Base-by-base conservation (phyloP, 2,113 vertebrate genomes). In the Leucopsar rothschildi region DNA sequence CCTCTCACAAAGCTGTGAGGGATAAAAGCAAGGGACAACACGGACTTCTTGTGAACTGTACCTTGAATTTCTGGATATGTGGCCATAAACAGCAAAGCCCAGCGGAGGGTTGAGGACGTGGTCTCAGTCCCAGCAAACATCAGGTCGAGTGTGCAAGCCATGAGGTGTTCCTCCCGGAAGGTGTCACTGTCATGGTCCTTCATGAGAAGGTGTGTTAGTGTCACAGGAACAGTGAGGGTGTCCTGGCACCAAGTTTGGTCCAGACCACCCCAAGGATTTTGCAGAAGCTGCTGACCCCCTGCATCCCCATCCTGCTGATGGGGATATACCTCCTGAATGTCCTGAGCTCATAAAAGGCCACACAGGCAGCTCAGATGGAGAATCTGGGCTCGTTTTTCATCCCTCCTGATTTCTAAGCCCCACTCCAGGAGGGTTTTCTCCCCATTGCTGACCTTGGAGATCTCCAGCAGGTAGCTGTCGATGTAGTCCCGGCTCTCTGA, bases 41-140 rank as follows among this genome's bases (percentile, higher is more conserved):
- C 4, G 0, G 3, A 21, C 2, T 2, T 13, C 11, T 25, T 35
- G 11, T 23, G 24, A 8, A 3, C 0, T 57, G 78, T 57, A 98
- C 98, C 97, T 98, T 99, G 98, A 57, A 98, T 96, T 65, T 98
- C 97, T 8, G 98, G 98, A 55, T 98, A 6, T 3, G 77, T 11
- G 33, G 97, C 98, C 98, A 99, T 98, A n/a, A 95, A 99, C 0
- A 99, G 95, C 49, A 99, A 79, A 29, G 92, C 98, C 98, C 98
- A 99, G 66, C 95, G 93, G 37, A 99, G 49, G 4, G 98, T 99
- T 0, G 98, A 97, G 12, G 97, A 95, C 1, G 97, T 97, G 57
- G 95, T 98, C 87, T 98, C 97, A 0, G 98, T 98, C 77, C 98
- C 98, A 13, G 98, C 98, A 4, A 93, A 59, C 61, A 99, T 97